Percentiles rank a stretch among this genome's conserved stretches.
Evolutionary conservation across 2,797 vertebrate species (phyloP).

Genomic region (Anguilla pacifica): DNA sequence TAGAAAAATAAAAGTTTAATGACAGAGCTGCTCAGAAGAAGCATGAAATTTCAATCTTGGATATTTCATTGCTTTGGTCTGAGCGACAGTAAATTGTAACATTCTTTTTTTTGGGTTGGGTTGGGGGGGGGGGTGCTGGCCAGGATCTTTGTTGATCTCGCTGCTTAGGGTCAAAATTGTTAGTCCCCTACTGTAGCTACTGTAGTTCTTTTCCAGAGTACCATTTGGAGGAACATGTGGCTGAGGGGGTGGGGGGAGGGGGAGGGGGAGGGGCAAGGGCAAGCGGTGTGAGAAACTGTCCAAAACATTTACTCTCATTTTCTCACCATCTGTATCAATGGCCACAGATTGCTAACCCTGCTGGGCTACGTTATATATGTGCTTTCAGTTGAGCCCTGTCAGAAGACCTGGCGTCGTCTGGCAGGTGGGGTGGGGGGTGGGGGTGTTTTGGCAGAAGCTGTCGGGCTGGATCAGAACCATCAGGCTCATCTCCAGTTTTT

Average conservation of each 20-base stretch:
- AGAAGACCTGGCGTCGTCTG: background rate
- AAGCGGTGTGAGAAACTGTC: background rate
- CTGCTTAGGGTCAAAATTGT: background rate
- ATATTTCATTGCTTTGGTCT: slow-evolving; percentile 42
- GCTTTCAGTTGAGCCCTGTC: background rate
- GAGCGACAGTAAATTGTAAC: slow-evolving; percentile 7
- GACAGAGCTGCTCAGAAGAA: slow-evolving; percentile 25
- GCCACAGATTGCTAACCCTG: background rate
- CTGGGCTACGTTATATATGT: background rate
- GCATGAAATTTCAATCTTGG: slow-evolving; percentile 39
- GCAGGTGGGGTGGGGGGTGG: background rate
- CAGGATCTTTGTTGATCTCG: background rate
- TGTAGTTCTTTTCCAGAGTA: background rate
- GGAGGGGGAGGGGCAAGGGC: background rate
- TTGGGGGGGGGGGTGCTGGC: no score
- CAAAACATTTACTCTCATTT: background rate
- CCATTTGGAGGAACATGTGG: background rate
- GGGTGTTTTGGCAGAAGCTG: background rate
- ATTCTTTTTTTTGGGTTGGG: background rate
- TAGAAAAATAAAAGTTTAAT: slow-evolving; percentile 38
- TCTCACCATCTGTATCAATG: background rate
- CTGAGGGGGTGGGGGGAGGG: background rate
- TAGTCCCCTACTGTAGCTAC: background rate
- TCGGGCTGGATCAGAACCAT: slow-evolving; percentile 4
- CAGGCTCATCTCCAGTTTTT: background rate